phyloP scores from a whole-genome alignment of 2,113 vertebrate genomes.

The Mus spicilegus region DNA sequence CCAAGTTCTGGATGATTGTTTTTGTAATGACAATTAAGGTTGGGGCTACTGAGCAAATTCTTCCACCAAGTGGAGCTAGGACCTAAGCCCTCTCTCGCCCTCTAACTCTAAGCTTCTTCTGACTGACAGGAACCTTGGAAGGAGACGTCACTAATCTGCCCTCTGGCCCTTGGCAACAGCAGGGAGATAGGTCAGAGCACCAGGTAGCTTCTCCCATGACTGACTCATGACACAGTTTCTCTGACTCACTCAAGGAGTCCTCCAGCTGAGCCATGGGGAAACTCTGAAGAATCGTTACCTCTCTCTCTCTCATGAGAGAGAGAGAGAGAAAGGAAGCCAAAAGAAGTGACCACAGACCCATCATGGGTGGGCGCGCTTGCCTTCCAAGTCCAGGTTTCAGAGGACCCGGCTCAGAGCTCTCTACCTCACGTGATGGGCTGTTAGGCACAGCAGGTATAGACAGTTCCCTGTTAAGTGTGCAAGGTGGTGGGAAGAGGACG shows the following conservation, averaged over 20 bases:
- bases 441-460: neutral
- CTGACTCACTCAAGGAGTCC: neutral
- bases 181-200: neutral
- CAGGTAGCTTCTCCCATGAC: neutral
- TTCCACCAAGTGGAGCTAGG: neutral
- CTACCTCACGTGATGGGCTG: neutral
- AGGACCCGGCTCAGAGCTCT: neutral
- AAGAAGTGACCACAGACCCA: neutral
- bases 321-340: neutral
- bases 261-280: neutral
- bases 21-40: neutral
- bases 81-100: neutral
- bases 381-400: neutral
- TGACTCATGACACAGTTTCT: neutral
- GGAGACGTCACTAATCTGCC: neutral
- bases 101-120: neutral
- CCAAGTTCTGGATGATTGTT: slow-evolving; percentile 6
- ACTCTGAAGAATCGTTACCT: neutral
- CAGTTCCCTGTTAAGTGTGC: neutral
- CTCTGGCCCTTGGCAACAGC: neutral
- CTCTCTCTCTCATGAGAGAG: too few species aligned
- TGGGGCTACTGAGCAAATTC: neutral
- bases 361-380: neutral
- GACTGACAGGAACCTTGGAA: neutral
- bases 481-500: neutral